A percentile compares a stretch with the other conserved stretches of the same genome.
Evolutionary conservation across 2,797 vertebrate species (phyloP).

Genomic region (Triplophysa bombifrons): DNA sequence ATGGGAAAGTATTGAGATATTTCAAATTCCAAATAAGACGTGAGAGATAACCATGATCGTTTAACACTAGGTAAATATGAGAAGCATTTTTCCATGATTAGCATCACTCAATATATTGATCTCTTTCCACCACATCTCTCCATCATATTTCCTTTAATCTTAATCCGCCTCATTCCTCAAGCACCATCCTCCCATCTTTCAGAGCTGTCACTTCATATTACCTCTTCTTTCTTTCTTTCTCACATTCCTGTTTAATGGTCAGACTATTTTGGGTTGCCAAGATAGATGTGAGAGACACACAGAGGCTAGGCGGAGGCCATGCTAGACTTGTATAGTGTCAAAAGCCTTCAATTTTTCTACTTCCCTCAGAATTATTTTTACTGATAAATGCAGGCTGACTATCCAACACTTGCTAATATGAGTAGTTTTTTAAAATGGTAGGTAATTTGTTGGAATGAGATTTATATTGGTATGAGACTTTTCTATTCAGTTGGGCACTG

Average conservation of each 20-base stretch:
- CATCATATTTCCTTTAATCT: constrained; percentile 12
- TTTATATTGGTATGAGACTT: too few relatives aligned
- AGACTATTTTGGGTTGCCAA: constrained; percentile 26
- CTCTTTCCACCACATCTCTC: not conserved
- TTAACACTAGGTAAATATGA: not conserved
- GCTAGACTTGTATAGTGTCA: not conserved
- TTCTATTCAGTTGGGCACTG: too few relatives aligned
- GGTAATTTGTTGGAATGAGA: too few relatives aligned
- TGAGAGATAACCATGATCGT: not conserved
- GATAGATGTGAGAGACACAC: constrained; percentile 10
- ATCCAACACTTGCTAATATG: too few relatives aligned
- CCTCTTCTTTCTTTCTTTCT: constrained; percentile 22
- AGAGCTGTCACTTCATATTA: constrained; percentile 37
- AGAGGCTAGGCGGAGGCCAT: not conserved
- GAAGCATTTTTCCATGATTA: not conserved
- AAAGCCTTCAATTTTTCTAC: not conserved
- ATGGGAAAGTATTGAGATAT: not conserved
- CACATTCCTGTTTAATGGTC: constrained; percentile 1
- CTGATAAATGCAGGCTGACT: not conserved
- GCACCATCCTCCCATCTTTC: constrained; percentile 22
- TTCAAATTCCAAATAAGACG: not conserved
- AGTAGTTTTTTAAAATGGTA: too few relatives aligned
- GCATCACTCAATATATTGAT: not conserved
- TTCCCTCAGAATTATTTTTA: not conserved
- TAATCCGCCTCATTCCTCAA: constrained; percentile 17